These are phyloP conservation scores for Albula goreensis DNA, from an alignment of 2,113 vertebrate genomes.

Conservation along the genomic window DNA sequence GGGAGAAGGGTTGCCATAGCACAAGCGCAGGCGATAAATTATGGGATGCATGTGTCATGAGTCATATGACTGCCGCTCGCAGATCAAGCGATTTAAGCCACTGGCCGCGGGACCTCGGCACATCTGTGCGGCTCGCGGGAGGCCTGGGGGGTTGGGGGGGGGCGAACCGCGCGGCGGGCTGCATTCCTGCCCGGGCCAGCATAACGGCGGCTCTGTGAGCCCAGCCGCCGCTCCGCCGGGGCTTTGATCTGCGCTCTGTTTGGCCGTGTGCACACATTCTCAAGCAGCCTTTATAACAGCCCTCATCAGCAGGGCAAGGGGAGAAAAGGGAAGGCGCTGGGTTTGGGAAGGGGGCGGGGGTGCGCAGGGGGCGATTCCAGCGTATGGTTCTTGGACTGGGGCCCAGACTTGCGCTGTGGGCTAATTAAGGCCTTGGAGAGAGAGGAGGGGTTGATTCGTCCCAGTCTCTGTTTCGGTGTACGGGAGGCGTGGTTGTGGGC, in stretches of 20 bases:
- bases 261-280: slow-evolving; percentile 8
- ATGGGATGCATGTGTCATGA: slow-evolving; percentile 65
- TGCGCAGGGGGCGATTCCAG: background rate
- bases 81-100: slow-evolving; percentile 64
- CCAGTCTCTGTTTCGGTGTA: slow-evolving; percentile 48
- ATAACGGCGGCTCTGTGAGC: background rate
- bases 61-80: slow-evolving; percentile 61
- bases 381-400: slow-evolving; percentile 54
- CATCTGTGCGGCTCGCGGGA: slow-evolving; percentile 46
- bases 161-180: too few relatives aligned
- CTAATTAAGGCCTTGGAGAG: slow-evolving; percentile 67
- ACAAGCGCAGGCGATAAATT: slow-evolving; percentile 62
- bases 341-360: slow-evolving; percentile 14
- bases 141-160: slow-evolving; percentile 7
- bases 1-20: slow-evolving; percentile 54
- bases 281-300: background rate
- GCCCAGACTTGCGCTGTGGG: slow-evolving; percentile 65
- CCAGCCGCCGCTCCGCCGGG: background rate
- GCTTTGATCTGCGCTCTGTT: background rate
- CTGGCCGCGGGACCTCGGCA: slow-evolving; percentile 30
- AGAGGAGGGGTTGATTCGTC: background rate
- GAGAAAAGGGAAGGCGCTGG: slow-evolving; percentile 18
- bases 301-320: background rate
- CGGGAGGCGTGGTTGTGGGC: slow-evolving; percentile 60
- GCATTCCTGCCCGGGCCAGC: background rate